Conservation (phyloP, 1,140 invertebrate genomes). For the Thrips palmi region DNA sequence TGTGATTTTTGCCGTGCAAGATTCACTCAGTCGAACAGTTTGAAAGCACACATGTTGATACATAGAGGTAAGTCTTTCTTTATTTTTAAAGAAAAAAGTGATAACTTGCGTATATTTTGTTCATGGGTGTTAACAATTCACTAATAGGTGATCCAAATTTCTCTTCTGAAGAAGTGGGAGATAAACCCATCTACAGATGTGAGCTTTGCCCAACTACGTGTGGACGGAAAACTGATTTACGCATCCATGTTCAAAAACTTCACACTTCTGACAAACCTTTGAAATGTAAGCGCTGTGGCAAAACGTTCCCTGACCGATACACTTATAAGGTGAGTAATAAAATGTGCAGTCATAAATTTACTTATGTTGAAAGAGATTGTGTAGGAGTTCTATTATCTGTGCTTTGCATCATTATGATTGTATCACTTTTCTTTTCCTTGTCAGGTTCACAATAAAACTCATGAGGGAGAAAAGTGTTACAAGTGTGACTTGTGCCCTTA, state of each 20-base stretch:
- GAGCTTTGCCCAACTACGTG: constrained; percentile 91
- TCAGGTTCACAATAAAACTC: constrained; percentile 60
- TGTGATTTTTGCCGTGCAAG: constrained; percentile 80
- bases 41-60: constrained; percentile 86
- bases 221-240: constrained; percentile 87
- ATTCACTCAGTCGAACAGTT: constrained; percentile 92
- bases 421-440: constrained; percentile 4
- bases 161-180: constrained; percentile 41
- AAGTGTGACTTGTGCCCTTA: constrained; percentile 91
- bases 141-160: constrained; percentile 5
- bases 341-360: too few relatives aligned
- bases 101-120: constrained; percentile 6
- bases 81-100: not conserved
- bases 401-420: constrained; percentile 3
- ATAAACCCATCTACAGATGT: constrained; percentile 91
- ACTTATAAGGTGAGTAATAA: constrained; percentile 27
- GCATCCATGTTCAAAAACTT: constrained; percentile 90
- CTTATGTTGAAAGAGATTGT: too few relatives aligned
- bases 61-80: constrained; percentile 55
- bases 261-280: constrained; percentile 86
- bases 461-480: constrained; percentile 95
- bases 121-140: constrained; percentile 3
- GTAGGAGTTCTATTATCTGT: not conserved
- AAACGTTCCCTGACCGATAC: constrained; percentile 74
- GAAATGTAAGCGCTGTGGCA: constrained; percentile 82